phyloP scores from a whole-genome alignment of 2,113 vertebrate species.

The Ellobius talpinus region DNA sequence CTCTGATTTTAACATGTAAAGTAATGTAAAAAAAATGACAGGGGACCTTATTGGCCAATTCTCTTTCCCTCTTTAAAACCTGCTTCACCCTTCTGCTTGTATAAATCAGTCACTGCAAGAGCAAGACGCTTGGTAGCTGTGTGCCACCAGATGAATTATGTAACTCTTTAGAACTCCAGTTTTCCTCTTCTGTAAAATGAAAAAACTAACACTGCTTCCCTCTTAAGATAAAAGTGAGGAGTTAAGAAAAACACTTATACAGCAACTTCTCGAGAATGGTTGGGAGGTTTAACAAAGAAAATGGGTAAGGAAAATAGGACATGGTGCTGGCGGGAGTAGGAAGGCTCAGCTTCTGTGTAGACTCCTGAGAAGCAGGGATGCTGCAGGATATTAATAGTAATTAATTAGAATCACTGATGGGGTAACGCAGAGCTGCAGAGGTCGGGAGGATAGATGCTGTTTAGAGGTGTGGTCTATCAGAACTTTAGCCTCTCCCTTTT shows the following conservation, averaged over 20 bases:
- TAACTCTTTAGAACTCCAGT: not conserved
- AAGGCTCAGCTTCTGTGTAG: not conserved
- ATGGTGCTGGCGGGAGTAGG: not conserved
- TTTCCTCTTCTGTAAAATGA: not conserved
- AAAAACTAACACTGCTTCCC: not conserved
- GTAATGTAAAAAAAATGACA: not conserved
- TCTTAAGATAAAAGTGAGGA: not conserved
- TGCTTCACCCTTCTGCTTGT: not conserved
- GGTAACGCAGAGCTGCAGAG: not conserved
- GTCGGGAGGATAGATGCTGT: not conserved
- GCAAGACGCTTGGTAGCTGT: not conserved
- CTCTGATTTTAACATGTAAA: not conserved
- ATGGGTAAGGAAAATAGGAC: not conserved
- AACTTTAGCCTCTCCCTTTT: not conserved
- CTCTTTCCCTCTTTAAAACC: not conserved
- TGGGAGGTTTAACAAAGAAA: not conserved
- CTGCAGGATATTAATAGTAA: not conserved
- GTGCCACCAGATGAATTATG: not conserved
- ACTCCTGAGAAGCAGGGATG: too few species aligned
- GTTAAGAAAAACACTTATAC: not conserved
- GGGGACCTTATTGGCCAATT: not conserved
- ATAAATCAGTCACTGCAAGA: not conserved
- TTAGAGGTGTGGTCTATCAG: too few species aligned
- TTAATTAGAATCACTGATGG: not conserved
- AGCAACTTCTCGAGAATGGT: not conserved